Conservation (phyloP, 2,888 invertebrate genomes). For the Limnephilus auricula region DNA sequence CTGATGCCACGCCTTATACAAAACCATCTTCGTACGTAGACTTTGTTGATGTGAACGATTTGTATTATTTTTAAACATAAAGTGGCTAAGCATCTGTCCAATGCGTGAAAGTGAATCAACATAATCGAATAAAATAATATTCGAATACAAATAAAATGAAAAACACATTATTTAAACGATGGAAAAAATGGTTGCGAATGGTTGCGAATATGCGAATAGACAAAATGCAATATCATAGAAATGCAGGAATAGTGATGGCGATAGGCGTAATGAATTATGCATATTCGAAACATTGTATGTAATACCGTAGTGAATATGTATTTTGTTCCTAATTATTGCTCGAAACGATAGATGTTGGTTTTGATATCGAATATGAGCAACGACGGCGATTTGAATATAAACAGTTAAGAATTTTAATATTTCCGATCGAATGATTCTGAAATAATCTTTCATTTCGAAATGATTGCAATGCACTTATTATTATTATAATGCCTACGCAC, state of each 20-base stretch:
- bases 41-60: too few species aligned
- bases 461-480: too few species aligned
- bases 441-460: not conserved
- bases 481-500: too few species aligned
- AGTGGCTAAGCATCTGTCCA: not conserved
- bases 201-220: too few species aligned
- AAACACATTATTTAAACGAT: not conserved
- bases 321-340: not conserved
- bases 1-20: too few species aligned
- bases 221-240: too few species aligned
- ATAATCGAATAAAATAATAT: not conserved
- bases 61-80: not conserved
- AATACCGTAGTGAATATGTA: not conserved
- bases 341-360: not conserved
- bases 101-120: not conserved
- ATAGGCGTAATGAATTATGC: not conserved
- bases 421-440: not conserved
- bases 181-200: not conserved
- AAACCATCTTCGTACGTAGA: too few species aligned
- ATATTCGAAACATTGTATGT: not conserved
- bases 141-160: not conserved
- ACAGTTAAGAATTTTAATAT: not conserved
- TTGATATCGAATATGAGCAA: too few species aligned
- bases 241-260: not conserved
- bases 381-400: too few species aligned